Percentiles rank a stretch among this genome's conserved stretches.
These are phyloP conservation scores for Argentina silus DNA, from an alignment of 2,797 vertebrate species.

Conservation along the genomic window DNA sequence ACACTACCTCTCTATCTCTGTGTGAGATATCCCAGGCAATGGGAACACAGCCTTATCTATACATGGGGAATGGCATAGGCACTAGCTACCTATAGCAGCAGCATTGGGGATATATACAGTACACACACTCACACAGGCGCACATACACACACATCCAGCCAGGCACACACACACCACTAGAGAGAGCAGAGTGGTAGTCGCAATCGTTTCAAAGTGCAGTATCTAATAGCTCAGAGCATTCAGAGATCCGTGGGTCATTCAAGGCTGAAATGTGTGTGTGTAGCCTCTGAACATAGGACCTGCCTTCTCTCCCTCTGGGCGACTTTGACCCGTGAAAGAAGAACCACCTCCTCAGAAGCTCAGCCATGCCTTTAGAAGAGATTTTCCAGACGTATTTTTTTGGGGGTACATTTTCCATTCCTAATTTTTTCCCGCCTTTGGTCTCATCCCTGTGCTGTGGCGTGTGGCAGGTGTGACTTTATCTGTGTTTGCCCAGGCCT, in stretches of 20 bases:
- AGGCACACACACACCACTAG: background rate
- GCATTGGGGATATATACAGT: background rate
- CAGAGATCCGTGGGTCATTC: constrained; percentile 58
- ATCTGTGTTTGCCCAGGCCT: constrained; percentile 69
- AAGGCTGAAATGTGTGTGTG: constrained; percentile 55
- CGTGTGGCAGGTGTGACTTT: constrained; percentile 50
- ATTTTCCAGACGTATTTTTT: background rate
- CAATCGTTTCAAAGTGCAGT: background rate
- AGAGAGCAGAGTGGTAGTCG: background rate
- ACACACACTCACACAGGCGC: background rate
- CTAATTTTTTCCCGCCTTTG: constrained; percentile 9
- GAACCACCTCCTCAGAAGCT: constrained; percentile 30
- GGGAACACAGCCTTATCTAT: background rate
- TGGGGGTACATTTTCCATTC: background rate
- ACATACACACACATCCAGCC: background rate
- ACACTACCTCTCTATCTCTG: constrained; percentile 20
- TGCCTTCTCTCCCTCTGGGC: constrained; percentile 26
- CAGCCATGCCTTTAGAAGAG: background rate
- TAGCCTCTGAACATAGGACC: constrained; percentile 36
- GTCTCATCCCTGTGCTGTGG: constrained; percentile 24
- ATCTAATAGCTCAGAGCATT: background rate
- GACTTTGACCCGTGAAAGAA: constrained; percentile 16
- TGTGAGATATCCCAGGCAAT: constrained; percentile 19
- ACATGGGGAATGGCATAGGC: background rate
- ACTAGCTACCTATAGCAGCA: background rate